These are phyloP conservation scores for Frankliniella fusca DNA, from an alignment of 2,888 invertebrate species.

Conservation along the genomic window DNA sequence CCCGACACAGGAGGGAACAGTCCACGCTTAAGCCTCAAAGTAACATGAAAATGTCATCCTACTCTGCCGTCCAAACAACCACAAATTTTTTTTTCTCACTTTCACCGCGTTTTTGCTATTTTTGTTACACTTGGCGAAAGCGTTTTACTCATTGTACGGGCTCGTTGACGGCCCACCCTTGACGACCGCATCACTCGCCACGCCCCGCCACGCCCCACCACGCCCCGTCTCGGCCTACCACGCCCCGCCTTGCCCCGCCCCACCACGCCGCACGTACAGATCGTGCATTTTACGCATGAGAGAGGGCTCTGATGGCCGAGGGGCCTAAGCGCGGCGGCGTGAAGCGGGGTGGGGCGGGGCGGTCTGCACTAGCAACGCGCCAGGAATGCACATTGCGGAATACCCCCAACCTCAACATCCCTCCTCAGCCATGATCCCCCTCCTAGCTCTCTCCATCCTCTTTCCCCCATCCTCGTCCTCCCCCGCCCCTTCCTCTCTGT, in stretches of 20 bases:
- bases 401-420: neutral
- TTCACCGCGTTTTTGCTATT: neutral
- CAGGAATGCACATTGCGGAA: neutral
- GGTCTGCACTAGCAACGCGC: constrained; percentile 3
- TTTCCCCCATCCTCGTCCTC: neutral
- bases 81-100: too few species aligned
- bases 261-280: neutral
- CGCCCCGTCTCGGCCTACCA: too few species aligned
- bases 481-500: neutral
- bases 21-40: too few species aligned
- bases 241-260: neutral
- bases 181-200: too few species aligned
- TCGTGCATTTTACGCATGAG: constrained; percentile 15
- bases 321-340: neutral
- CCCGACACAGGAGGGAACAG: too few species aligned
- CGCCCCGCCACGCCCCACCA: neutral
- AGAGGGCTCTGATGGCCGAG: neutral
- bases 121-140: too few species aligned
- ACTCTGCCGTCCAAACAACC: too few species aligned
- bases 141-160: too few species aligned
- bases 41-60: too few species aligned
- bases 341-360: too few species aligned
- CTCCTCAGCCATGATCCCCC: neutral
- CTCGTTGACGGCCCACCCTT: too few species aligned
- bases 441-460: neutral